Percentiles rank a stretch among this genome's conserved stretches.
These are phyloP conservation scores for Ariolimax columbianus DNA, from an alignment of 2,888 invertebrate genomes.

Conservation along the genomic window DNA sequence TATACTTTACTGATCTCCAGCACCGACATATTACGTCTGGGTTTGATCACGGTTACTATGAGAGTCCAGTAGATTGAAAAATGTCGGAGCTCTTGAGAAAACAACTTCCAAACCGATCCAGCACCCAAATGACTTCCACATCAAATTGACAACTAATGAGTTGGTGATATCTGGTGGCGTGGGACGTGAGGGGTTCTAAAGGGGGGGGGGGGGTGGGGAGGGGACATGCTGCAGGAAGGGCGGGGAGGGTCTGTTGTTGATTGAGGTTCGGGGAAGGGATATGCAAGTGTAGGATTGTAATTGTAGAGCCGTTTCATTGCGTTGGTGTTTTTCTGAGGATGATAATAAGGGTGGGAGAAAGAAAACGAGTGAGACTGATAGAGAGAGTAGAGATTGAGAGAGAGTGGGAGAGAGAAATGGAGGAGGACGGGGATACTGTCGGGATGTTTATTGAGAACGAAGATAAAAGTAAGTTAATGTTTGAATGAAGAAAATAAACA, in stretches of 20 bases:
- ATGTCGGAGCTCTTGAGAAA: neutral
- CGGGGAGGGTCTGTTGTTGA: neutral
- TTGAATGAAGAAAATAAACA: too few relatives aligned
- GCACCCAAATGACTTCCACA: neutral
- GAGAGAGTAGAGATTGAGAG: neutral
- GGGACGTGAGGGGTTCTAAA: too few relatives aligned
- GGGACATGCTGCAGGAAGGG: neutral
- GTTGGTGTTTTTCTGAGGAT: too few relatives aligned
- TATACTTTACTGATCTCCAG: neutral
- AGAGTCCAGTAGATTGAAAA: neutral
- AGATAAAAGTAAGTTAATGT: too few relatives aligned
- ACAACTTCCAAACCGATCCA: neutral
- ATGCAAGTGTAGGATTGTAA: neutral
- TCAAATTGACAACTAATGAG: conserved; percentile 14
- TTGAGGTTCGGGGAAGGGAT: neutral
- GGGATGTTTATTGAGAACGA: too few relatives aligned
- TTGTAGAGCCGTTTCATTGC: too few relatives aligned
- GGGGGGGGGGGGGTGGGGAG: neutral
- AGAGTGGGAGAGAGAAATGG: neutral
- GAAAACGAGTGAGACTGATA: too few relatives aligned
- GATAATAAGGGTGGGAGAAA: too few relatives aligned
- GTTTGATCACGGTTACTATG: neutral
- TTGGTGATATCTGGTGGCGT: neutral
- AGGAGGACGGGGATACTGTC: too few relatives aligned
- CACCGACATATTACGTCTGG: neutral